A percentile compares a stretch with the other conserved stretches of the same genome.
Conservation (phyloP, 2,113 vertebrate genomes). For the Phaethon lepturus region DNA sequence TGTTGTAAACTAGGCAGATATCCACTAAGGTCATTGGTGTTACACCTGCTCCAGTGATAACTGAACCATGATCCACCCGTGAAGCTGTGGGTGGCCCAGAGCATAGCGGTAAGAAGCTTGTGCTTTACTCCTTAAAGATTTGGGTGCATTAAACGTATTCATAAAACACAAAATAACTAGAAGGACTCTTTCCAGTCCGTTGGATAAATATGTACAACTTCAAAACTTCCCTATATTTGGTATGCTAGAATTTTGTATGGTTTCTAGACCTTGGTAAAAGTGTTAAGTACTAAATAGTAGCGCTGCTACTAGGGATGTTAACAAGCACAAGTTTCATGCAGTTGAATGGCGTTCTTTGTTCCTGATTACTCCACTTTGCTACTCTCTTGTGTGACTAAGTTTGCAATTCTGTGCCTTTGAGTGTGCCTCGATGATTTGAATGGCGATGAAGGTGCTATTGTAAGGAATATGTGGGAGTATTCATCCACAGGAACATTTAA, state of each 20-base stretch:
- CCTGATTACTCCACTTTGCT: slow-evolving; percentile 11
- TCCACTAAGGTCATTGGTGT: neutral
- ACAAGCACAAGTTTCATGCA: neutral
- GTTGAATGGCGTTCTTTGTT: slow-evolving; percentile 19
- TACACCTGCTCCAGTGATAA: neutral
- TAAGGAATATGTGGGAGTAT: slow-evolving; percentile 55
- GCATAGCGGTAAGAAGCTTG: neutral
- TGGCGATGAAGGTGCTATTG: slow-evolving; percentile 56
- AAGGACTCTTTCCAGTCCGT: neutral
- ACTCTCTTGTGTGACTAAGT: slow-evolving; percentile 49
- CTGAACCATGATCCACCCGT: neutral
- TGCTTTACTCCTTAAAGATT: neutral
- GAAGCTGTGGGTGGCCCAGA: neutral
- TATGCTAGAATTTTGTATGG: neutral
- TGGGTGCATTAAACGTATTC: neutral
- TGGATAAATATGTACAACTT: neutral
- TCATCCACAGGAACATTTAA: slow-evolving; percentile 63
- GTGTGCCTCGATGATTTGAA: slow-evolving; percentile 32
- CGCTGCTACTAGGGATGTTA: neutral
- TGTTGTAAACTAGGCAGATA: neutral
- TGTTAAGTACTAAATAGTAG: neutral
- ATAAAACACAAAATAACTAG: neutral
- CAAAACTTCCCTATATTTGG: neutral
- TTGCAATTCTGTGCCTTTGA: slow-evolving; percentile 42
- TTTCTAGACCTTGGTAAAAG: neutral